These are phyloP conservation scores for Panthera tigris DNA, from an alignment of 2,113 vertebrate species.

Conservation along the genomic window DNA sequence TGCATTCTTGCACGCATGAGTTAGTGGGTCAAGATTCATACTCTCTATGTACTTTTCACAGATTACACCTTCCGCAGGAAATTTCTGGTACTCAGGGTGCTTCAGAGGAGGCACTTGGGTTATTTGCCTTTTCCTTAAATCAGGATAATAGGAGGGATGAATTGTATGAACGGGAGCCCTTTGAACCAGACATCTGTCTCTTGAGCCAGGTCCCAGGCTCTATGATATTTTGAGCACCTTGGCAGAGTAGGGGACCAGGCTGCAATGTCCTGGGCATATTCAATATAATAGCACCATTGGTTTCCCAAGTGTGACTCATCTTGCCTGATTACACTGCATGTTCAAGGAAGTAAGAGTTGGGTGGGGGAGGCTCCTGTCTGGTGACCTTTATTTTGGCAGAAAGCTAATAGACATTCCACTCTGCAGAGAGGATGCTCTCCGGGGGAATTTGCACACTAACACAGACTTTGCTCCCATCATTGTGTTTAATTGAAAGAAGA, in stretches of 20 bases:
- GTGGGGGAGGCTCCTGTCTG: conserved; percentile 69
- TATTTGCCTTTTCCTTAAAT: background rate
- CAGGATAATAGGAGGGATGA: background rate
- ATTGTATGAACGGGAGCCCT: background rate
- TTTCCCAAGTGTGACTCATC: conserved; percentile 75
- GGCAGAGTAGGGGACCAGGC: background rate
- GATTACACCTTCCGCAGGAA: background rate
- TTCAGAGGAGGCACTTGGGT: background rate
- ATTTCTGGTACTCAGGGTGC: background rate
- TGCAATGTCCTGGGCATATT: background rate
- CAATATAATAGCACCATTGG: conserved; percentile 47
- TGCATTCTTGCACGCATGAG: background rate
- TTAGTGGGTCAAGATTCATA: background rate
- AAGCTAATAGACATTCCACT: conserved; percentile 77
- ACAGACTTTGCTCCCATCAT: conserved; percentile 75
- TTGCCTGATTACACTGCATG: conserved; percentile 72
- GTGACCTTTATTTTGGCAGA: conserved; percentile 84
- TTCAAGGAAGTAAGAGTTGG: conserved; percentile 70
- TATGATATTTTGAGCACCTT: background rate
- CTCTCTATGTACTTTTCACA: background rate
- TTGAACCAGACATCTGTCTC: background rate
- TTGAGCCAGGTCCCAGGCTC: background rate
- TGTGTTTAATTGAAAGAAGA: conserved; percentile 79
- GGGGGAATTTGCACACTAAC: conserved; percentile 64
- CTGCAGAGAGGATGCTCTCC: conserved; percentile 70